Percentiles rank a stretch among this genome's conserved stretches.
Conservation (phyloP, 2,888 invertebrate genomes). For the Andrena praecox region DNA sequence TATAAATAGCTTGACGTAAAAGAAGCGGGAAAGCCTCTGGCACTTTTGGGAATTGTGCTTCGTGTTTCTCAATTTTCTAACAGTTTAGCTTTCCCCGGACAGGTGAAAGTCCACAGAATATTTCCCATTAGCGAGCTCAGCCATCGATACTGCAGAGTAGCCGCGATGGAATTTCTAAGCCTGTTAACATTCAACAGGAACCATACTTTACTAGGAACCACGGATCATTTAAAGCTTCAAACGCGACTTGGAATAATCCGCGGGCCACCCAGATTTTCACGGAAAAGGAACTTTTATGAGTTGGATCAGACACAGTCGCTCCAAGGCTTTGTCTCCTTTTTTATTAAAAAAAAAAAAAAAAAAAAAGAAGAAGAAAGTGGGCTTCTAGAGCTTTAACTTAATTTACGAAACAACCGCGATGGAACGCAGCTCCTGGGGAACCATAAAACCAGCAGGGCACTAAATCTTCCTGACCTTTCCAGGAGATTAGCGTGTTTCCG, state of each 20-base stretch:
- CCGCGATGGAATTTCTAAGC: too few relatives aligned
- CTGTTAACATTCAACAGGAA: not conserved
- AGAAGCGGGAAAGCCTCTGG: not conserved
- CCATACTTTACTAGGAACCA: not conserved
- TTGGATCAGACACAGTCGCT: not conserved
- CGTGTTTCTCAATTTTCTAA: conserved; percentile 16
- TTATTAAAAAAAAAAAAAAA: not conserved
- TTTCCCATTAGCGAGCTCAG: not conserved
- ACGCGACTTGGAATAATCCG: not conserved
- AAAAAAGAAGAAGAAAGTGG: not conserved
- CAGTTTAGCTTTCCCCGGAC: too few relatives aligned
- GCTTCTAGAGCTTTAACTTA: not conserved
- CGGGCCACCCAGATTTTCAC: not conserved
- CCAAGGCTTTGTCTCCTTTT: not conserved
- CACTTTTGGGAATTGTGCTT: not conserved
- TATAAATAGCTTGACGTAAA: too few relatives aligned
- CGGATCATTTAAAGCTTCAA: not conserved
- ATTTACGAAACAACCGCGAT: conserved; percentile 16
- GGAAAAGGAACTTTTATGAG: not conserved
- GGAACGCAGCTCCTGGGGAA: not conserved
- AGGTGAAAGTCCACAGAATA: not conserved
- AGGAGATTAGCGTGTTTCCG: not conserved
- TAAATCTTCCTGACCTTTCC: conserved; percentile 21
- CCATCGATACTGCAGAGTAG: too few relatives aligned
- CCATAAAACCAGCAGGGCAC: not conserved